Evolutionary conservation across 2,113 vertebrate genomes (phyloP).

Genomic region (Psephotus haematonotus): DNA sequence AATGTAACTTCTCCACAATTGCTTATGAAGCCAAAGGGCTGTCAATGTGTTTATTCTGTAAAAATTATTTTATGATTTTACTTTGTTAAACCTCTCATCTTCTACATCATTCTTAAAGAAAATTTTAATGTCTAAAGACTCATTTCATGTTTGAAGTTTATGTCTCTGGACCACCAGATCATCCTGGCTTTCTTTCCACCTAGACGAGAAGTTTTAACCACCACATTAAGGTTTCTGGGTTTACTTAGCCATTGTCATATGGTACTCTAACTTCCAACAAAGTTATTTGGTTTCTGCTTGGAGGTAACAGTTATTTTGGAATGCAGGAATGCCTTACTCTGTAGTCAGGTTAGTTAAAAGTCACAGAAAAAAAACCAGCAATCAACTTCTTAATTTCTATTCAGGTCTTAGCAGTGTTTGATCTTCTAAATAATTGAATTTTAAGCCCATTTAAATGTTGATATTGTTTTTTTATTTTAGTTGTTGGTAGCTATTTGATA

Average conservation of each 20-base stretch:
- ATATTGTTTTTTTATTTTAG: not conserved
- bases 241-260: not conserved
- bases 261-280: not conserved
- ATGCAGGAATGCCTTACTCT: not conserved
- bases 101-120: not conserved
- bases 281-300: not conserved
- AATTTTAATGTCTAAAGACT: not conserved
- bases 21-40: not conserved
- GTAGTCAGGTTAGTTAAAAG: not conserved
- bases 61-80: not conserved
- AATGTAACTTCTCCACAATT: not conserved
- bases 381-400: not conserved
- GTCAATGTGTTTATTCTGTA: not conserved
- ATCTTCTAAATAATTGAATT: not conserved
- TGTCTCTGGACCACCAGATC: not conserved
- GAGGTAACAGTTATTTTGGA: not conserved
- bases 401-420: not conserved
- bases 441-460: not conserved
- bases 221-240: not conserved
- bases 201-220: not conserved
- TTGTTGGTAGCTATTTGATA: not conserved
- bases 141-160: not conserved
- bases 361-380: not conserved
- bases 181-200: not conserved
- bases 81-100: not conserved